phyloP scores from a whole-genome alignment of 2,113 vertebrate genomes.

The Canis aureus region DNA sequence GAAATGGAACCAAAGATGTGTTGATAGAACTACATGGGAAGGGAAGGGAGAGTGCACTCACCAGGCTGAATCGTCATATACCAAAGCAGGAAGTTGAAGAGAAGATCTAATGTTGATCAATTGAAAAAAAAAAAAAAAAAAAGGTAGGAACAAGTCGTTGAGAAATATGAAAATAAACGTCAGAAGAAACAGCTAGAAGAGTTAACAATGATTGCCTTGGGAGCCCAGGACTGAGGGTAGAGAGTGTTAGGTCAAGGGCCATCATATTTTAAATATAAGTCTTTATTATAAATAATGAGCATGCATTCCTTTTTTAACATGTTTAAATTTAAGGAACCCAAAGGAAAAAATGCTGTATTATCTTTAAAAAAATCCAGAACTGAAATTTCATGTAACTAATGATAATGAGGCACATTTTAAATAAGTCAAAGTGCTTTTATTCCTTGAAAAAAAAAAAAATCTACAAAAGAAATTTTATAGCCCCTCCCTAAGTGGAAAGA shows the following conservation, averaged over 20 bases:
- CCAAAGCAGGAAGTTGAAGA: not conserved
- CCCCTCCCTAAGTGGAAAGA: not conserved
- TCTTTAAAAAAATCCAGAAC: not conserved
- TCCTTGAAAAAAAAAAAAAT: not conserved
- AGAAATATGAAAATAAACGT: not conserved
- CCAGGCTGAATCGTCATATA: not conserved
- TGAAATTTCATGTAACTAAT: not conserved
- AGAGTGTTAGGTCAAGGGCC: not conserved
- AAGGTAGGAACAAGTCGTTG: not conserved
- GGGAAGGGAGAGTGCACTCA: fast-evolving
- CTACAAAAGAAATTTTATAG: not conserved
- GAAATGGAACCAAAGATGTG: not conserved
- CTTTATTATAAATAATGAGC: slow-evolving; percentile 9
- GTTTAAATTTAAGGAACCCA: not conserved
- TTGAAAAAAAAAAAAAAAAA: not conserved
- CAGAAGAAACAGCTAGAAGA: not conserved
- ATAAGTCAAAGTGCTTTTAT: not conserved
- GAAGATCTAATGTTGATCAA: not conserved
- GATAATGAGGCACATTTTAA: not conserved
- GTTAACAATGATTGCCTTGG: not conserved
- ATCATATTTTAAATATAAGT: not conserved
- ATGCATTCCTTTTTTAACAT: not conserved
- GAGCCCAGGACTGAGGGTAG: not conserved
- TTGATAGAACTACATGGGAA: not conserved
- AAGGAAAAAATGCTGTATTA: not conserved